phyloP scores from a whole-genome alignment of 1,140 invertebrate species.

The Thaumatotibia leucotreta region DNA sequence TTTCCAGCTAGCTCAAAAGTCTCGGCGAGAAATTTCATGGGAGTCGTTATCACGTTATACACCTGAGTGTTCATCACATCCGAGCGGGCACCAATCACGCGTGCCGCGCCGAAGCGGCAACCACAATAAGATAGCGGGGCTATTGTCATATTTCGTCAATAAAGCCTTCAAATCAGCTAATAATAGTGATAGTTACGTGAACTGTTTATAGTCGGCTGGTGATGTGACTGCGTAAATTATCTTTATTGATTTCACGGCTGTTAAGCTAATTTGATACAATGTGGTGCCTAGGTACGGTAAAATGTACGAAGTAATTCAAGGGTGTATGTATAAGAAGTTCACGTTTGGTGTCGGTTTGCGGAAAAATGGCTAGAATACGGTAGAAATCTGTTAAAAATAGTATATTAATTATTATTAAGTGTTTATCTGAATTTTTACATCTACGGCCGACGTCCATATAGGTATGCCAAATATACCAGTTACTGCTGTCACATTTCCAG shows the following conservation, averaged over 20 bases:
- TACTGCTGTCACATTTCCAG: too few species aligned
- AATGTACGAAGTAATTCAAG: too few species aligned
- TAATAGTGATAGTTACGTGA: background rate
- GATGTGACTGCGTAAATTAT: background rate
- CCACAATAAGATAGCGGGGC: conserved; percentile 38
- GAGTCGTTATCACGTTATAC: conserved; percentile 16
- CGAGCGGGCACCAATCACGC: conserved; percentile 42
- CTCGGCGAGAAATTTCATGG: background rate
- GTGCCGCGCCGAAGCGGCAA: conserved; percentile 28
- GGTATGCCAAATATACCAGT: too few species aligned
- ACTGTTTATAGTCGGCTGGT: background rate
- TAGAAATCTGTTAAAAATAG: too few species aligned
- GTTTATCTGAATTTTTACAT: too few species aligned
- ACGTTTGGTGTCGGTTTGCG: too few species aligned
- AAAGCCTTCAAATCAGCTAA: background rate
- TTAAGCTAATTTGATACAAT: too few species aligned
- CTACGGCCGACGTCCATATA: too few species aligned
- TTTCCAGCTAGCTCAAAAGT: background rate
- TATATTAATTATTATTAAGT: too few species aligned
- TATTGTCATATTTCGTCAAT: conserved; percentile 35
- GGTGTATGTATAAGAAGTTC: background rate
- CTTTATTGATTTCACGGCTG: background rate
- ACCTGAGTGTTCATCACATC: conserved; percentile 34
- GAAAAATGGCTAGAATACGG: too few species aligned
- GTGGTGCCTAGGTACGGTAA: too few species aligned